Evolutionary conservation across 1,140 invertebrate species (phyloP).

Genomic region (Zaprionus ghesquierei): DNA sequence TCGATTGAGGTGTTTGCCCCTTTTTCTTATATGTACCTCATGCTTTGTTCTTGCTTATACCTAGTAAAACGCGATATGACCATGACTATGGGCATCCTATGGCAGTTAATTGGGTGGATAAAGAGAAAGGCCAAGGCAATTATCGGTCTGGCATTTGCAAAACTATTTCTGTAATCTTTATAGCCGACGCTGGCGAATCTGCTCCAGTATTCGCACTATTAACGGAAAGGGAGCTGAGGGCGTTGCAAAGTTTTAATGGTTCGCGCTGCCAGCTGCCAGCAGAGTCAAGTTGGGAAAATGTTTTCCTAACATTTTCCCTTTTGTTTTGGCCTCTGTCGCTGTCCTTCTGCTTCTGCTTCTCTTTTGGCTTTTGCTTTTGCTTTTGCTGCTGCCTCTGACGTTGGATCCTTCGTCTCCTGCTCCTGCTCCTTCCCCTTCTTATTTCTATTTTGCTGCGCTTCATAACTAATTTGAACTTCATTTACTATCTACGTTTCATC

Average conservation of each 20-base stretch:
- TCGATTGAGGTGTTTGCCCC: neutral
- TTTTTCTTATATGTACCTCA: neutral
- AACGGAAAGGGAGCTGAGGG: neutral
- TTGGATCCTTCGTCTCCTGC: no score
- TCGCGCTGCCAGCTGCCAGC: conserved; percentile 61
- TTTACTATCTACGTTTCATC: conserved; percentile 63
- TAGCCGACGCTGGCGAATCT: conserved; percentile 37
- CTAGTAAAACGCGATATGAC: neutral
- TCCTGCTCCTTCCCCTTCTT: conserved; percentile 33
- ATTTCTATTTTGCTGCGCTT: conserved; percentile 46
- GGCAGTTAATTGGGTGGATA: conserved; percentile 4
- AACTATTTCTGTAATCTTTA: conserved; percentile 71
- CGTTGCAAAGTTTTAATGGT: conserved; percentile 70
- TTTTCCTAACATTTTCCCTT: conserved; percentile 41
- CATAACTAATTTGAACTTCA: conserved; percentile 79
- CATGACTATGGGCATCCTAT: neutral
- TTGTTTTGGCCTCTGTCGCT: conserved; percentile 48
- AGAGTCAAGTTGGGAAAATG: conserved; percentile 64
- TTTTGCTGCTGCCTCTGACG: conserved; percentile 1
- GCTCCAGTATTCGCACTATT: neutral
- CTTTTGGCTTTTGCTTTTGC: conserved; percentile 20
- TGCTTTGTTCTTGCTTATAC: neutral
- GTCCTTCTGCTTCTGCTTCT: conserved; percentile 16
- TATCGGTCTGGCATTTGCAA: conserved; percentile 61
- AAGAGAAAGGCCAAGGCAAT: conserved; percentile 45